Evolutionary conservation across 2,797 vertebrate genomes (phyloP), one percentile per base, ranked within the genome.

Genomic region (Tauraco hartlaubi): DNA sequence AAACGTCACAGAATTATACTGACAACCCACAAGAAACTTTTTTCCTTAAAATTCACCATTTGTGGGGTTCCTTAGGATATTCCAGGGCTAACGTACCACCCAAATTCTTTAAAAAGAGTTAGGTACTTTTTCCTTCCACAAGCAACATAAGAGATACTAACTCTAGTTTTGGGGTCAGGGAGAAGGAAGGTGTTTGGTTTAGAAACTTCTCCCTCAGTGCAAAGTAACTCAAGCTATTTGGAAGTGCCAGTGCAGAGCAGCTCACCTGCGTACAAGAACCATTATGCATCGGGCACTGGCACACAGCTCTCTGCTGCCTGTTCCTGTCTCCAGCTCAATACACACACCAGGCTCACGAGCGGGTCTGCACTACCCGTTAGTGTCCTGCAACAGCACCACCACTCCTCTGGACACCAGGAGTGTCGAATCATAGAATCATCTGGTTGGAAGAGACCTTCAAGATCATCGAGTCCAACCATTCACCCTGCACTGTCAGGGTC

Each of bases 171-270:
- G 31, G 7, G 14, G 8, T 43, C 43, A 10, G 41, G 23, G n/a
- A 29, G 3, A 2, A 6, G 3, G 9, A 1, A 1, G 1, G 0
- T 4, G 11, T 21, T 37, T 20, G 26, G 1, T 52, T 51, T 66
- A 59, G 14, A 46, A 77, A 25, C 29, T n/a, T 31, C 11, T 23
- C 39, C 18, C 22, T 37, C 18, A 31, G 22, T 25, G 37, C 28
- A 79, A 7, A 90, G 56, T 20, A 46, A n/a, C 71, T 54, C 4
- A 67, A 61, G 26, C 33, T 20, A 44, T 22, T 20, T 8, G 19
- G 18, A 83, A 80, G 52, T 22, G 68, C 21, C 17, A 33, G 66
- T 26, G 6, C 48, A 66, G 55, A 71, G 58, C 25, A 59, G 48
- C 22, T 80, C 18, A 33, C 19, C 35, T 39, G 26, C 12, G 33